Evolutionary conservation across 1,140 invertebrate species (phyloP), one percentile per base, ranked within the genome.

Genomic region (Globodera rostochiensis): DNA sequence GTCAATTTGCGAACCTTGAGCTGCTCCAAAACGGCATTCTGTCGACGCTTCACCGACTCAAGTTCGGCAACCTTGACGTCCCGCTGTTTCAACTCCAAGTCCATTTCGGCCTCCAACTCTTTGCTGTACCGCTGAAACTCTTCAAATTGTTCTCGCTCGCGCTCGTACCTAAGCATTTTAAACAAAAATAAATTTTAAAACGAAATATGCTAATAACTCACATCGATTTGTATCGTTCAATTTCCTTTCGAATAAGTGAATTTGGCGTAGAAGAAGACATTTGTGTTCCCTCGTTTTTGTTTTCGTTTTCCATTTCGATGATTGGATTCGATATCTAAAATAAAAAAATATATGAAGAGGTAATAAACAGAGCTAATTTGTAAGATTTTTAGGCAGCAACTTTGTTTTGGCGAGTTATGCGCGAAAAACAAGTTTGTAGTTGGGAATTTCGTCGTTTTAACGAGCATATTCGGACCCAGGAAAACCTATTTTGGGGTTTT

Each of bases 91-190:
- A 82, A 19, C 19, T 82, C 81, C n/a, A 82, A 53, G 6, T 82
- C 81, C 78, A 82, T 80, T 73, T 82, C 81, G 13, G 57, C 71
- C 70, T 82, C 81, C 49, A 82, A 50, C n/a, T 82, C 81, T 80
- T 82, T 82, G 25, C 80, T 83, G 60, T 82, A 82, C 47, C 74
- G 80, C 67, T 82, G 81, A 64, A 82, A 82, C 47, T 82, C 81
- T 3, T 50, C 66, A 25, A 82, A 82, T 74, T 82, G 81, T 21
- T 82, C 81, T 19, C 77, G 73, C 57, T 82, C 81, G 47, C 73
- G 81, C 49, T 82, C 77, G 21, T 82, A 82, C 15, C 81, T 82
- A n/a, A 82, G 36, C 36, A 36, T 36, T 36, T 36, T 36, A 36
- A 36, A 36, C 82, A 82, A 47, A 36, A 6, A 8, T 53, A 64